These are phyloP conservation scores for Petrocephalus schoutedeni DNA, from an alignment of 2,797 vertebrate species.

Conservation along the genomic window DNA sequence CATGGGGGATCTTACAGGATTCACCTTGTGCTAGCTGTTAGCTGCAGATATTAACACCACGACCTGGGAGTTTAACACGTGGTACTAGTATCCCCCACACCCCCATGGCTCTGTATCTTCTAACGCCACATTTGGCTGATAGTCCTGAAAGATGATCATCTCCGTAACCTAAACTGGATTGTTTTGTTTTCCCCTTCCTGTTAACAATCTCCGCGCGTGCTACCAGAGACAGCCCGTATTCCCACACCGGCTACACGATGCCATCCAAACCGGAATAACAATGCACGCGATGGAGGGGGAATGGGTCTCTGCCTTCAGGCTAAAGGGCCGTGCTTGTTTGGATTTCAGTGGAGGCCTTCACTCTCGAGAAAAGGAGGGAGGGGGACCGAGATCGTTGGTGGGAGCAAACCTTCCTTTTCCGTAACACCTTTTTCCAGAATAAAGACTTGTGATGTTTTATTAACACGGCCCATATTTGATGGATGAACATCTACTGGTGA, in stretches of 20 bases:
- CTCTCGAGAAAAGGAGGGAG: neutral
- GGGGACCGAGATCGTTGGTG: neutral
- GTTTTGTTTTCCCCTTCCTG: neutral
- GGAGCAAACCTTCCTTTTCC: neutral
- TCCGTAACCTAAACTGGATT: neutral
- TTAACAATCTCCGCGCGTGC: neutral
- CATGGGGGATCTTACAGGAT: neutral
- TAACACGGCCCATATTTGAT: constrained; percentile 9
- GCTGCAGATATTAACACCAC: constrained; percentile 2
- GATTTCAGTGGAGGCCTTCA: neutral
- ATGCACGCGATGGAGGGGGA: neutral
- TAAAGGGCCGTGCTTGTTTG: constrained; percentile 1
- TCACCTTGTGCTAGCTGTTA: neutral
- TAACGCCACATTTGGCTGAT: neutral
- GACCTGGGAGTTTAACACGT: neutral
- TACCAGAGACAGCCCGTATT: neutral
- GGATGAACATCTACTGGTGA: constrained; percentile 1
- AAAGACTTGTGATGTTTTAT: constrained; percentile 19
- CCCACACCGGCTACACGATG: neutral
- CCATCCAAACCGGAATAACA: neutral
- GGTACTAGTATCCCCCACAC: neutral
- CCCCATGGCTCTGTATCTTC: neutral
- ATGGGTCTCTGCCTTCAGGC: neutral
- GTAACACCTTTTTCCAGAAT: neutral
- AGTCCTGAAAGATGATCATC: neutral